Conservation (phyloP, 2,888 invertebrate genomes). For the Oscheius onirici region DNA sequence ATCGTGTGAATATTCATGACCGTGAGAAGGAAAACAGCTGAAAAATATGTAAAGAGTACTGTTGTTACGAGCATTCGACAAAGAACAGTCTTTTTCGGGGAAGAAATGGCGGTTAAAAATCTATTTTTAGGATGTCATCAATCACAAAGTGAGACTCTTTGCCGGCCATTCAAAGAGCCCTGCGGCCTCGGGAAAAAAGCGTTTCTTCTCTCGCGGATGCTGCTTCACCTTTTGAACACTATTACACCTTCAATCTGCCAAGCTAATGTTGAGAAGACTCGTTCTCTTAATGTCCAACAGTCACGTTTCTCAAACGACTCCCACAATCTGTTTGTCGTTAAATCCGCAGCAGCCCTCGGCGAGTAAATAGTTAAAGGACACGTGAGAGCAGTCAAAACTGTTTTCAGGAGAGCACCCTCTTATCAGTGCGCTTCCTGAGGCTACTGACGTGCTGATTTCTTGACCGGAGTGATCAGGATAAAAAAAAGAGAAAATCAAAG, state of each 20-base stretch:
- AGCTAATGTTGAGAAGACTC: no score
- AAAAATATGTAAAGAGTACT: no score
- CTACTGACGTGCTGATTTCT: constrained; percentile 10
- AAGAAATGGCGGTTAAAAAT: neutral
- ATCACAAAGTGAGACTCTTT: neutral
- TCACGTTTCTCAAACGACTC: no score
- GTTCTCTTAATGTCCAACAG: no score
- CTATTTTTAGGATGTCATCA: neutral
- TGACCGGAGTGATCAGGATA: neutral
- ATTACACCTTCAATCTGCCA: no score
- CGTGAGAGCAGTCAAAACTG: constrained; percentile 17
- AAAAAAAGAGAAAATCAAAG: neutral
- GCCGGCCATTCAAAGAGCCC: neutral
- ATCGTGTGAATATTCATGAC: no score
- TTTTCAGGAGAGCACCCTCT: neutral
- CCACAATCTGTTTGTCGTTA: constrained; percentile 10
- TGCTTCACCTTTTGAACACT: no score
- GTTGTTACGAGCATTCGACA: no score
- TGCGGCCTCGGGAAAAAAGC: constrained; percentile 10
- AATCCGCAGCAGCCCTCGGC: neutral
- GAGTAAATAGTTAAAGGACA: constrained; percentile 8
- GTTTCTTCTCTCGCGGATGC: neutral
- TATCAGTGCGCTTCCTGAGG: constrained; percentile 5
- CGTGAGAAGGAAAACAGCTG: no score
- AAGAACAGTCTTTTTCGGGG: no score